Percentiles rank a stretch among this genome's conserved stretches.
Evolutionary conservation across 2,797 vertebrate genomes (phyloP).

Genomic region (Taeniopygia guttata): DNA sequence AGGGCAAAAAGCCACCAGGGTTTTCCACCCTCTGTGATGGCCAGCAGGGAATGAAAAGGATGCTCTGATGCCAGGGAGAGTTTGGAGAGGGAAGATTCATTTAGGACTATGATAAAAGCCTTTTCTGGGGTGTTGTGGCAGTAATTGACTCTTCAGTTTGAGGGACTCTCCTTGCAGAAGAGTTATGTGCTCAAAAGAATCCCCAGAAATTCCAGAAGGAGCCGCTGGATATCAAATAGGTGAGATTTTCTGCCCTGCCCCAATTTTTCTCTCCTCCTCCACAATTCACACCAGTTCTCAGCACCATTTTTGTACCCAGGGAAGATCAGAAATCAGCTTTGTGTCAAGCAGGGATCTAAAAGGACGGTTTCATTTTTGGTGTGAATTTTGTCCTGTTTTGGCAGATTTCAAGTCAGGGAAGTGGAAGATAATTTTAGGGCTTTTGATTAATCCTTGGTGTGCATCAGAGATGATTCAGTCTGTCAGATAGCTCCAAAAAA

Average conservation of each 20-base stretch:
- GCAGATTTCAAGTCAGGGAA: not conserved
- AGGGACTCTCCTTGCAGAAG: not conserved
- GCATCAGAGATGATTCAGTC: not conserved
- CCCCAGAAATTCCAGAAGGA: not conserved
- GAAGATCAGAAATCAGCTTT: not conserved
- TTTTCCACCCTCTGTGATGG: not conserved
- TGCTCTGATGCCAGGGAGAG: not conserved
- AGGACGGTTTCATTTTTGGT: not conserved
- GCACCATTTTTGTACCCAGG: not conserved
- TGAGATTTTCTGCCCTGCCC: not conserved
- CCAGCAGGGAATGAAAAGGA: not conserved
- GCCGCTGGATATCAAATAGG: not conserved
- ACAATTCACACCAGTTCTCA: not conserved
- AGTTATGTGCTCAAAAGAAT: not conserved
- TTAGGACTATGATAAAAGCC: not conserved
- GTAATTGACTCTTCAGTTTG: not conserved
- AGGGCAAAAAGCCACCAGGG: not conserved
- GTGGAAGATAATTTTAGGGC: not conserved
- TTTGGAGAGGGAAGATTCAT: not conserved
- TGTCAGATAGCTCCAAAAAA: not conserved
- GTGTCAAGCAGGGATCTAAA: not conserved
- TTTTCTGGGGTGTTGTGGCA: not conserved
- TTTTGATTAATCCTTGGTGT: not conserved
- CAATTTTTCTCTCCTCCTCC: not conserved
- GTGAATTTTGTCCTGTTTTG: not conserved